Conservation (phyloP, 2,888 invertebrate genomes). For the Dasypogon diadema region DNA sequence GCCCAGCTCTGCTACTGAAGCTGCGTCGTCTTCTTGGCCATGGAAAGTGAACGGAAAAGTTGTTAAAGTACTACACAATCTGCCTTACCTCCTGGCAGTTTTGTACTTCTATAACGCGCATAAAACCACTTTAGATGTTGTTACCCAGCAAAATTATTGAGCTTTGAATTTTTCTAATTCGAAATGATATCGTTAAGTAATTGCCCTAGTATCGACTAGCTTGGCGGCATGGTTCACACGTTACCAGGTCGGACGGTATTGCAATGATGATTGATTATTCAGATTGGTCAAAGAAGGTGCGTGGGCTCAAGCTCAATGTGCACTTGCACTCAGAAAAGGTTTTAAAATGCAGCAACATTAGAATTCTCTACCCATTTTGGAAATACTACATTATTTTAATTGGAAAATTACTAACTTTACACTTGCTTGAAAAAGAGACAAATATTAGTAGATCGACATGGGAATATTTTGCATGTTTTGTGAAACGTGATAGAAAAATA, state of each 20-base stretch:
- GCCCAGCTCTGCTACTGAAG: not conserved
- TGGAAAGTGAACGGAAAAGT: constrained; percentile 39
- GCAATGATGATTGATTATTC: not conserved
- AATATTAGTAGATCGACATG: too few species aligned
- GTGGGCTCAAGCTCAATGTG: constrained; percentile 16
- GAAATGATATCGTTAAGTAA: not conserved
- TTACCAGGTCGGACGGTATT: not conserved
- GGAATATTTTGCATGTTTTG: too few species aligned
- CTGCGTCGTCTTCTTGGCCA: constrained; percentile 32
- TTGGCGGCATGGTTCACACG: constrained; percentile 9
- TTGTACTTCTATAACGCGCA: not conserved
- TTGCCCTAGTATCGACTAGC: not conserved
- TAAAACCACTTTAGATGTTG: not conserved
- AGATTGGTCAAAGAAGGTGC: not conserved
- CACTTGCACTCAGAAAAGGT: not conserved
- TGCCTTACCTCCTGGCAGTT: not conserved
- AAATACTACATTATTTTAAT: not conserved
- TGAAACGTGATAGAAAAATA: too few species aligned
- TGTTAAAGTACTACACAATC: not conserved
- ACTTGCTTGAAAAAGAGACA: too few species aligned
- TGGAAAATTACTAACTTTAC: not conserved
- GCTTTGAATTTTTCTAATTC: constrained; percentile 19
- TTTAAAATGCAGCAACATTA: not conserved
- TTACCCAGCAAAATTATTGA: not conserved
- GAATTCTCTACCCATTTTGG: constrained; percentile 28